phyloP scores from a whole-genome alignment of 2,797 vertebrate species.

The Percopsis omiscomaycus region DNA sequence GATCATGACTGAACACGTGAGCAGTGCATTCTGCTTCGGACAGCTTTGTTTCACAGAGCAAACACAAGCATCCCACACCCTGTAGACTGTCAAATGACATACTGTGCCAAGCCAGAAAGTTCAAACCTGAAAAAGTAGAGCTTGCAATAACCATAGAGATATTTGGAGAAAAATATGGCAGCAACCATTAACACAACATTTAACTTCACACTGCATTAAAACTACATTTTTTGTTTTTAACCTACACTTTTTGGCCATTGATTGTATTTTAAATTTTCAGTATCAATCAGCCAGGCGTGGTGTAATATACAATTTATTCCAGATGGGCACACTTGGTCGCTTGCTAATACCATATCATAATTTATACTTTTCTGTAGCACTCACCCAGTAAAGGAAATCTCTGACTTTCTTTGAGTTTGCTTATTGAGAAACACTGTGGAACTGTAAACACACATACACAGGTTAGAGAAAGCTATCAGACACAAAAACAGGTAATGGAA shows the following conservation, averaged over 20 bases:
- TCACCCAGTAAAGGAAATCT: conserved; percentile 64
- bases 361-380: conserved; percentile 12
- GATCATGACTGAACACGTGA: conserved; percentile 58
- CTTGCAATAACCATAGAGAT: not conserved
- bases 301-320: too few relatives aligned
- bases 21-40: not conserved
- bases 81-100: rapidly evolving
- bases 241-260: too few relatives aligned
- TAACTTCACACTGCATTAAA: too few relatives aligned
- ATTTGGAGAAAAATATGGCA: not conserved
- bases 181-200: too few relatives aligned
- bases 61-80: conserved; percentile 45
- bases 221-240: too few relatives aligned
- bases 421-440: conserved; percentile 25
- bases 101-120: conserved; percentile 53
- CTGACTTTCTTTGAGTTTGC: conserved; percentile 25
- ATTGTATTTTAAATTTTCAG: too few relatives aligned
- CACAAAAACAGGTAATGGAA: not conserved
- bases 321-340: not conserved
- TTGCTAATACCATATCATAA: not conserved
- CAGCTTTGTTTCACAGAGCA: conserved; percentile 60
- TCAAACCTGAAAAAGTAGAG: conserved; percentile 42
- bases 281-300: too few relatives aligned
- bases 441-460: conserved; percentile 37
- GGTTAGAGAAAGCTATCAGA: not conserved